Evolutionary conservation across 2,888 invertebrate species (phyloP).

Genomic region (Dasysyrphus albostriatus): DNA sequence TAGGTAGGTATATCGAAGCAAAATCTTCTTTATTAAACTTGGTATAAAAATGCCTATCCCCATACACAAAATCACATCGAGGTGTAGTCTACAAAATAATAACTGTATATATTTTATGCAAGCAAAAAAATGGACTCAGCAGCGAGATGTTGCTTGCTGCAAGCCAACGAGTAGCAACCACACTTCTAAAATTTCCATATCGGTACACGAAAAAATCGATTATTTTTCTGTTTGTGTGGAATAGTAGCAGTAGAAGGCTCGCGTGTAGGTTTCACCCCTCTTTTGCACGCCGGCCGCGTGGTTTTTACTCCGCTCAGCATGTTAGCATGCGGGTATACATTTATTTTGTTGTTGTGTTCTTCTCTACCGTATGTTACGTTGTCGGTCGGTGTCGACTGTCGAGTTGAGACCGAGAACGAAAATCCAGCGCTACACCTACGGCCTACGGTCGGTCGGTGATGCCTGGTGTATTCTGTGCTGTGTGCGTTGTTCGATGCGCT

Average conservation of each 20-base stretch:
- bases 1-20: too few species aligned
- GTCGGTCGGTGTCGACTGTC: too few species aligned
- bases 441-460: background rate
- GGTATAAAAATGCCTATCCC: background rate
- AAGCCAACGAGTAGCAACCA: background rate
- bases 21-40: background rate
- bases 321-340: background rate
- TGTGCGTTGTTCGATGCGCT: conserved; percentile 59
- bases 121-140: background rate
- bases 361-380: too few species aligned
- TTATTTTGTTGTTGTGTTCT: background rate
- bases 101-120: background rate
- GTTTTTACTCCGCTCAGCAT: background rate
- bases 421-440: conserved; percentile 5
- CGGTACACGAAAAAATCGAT: conserved; percentile 15
- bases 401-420: background rate
- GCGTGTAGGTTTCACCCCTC: conserved; percentile 28
- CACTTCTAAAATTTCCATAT: background rate
- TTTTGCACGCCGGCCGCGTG: background rate
- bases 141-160: background rate
- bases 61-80: background rate
- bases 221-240: background rate
- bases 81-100: background rate
- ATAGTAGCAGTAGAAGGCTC: background rate
- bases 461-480: background rate